Evolutionary conservation across 2,797 vertebrate species (phyloP), one percentile per base, ranked within the genome.

Genomic region (Peromyscus aztecus): DNA sequence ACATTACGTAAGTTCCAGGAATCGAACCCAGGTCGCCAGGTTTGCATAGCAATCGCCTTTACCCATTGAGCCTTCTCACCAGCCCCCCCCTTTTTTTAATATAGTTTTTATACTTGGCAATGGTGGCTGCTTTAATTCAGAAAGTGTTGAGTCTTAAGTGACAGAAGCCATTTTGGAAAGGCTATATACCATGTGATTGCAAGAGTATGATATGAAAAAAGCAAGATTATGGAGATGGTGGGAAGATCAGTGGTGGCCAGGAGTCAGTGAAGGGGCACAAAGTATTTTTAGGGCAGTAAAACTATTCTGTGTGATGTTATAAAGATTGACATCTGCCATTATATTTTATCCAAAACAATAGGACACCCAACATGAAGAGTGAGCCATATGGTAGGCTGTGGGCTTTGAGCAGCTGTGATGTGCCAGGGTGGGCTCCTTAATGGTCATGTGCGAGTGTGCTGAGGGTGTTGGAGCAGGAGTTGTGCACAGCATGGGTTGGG

Each of bases 341-440:
- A 49, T 46, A 67, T 85, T 49, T 84, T 63, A 23, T 57, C 29
- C 57, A 75, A 65, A 57, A 10, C 65, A 40, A 19, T 12, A 61
- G 52, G 34, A 37, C 34, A 19, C 8, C 43, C 73, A 61, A 14
- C 34, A n/a, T 40, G 17, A 40, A 78, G 43, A 57, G 29, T 24
- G 77, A 69, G 49, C 19, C 59, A 4, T 4, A 21, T 31, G 6
- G 16, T 40, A 43, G 43, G 4, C 19, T 27, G 23, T 24, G 27
- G 43, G 61, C 27, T 6, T 29, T 43, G 65, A 2, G 34, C 59
- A 24, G 37, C 24, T 23, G n/a, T n/a, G n/a, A 34, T 29, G 31
- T 19, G n/a, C 27, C 55, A n/a, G 0, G 1, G 16, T 5, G 8
- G 24, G 9, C 37, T 19, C 9, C 19, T 3, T 55, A 17, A 0